Evolutionary conservation across 1,140 invertebrate genomes (phyloP).

Genomic region (Grapholita molesta): DNA sequence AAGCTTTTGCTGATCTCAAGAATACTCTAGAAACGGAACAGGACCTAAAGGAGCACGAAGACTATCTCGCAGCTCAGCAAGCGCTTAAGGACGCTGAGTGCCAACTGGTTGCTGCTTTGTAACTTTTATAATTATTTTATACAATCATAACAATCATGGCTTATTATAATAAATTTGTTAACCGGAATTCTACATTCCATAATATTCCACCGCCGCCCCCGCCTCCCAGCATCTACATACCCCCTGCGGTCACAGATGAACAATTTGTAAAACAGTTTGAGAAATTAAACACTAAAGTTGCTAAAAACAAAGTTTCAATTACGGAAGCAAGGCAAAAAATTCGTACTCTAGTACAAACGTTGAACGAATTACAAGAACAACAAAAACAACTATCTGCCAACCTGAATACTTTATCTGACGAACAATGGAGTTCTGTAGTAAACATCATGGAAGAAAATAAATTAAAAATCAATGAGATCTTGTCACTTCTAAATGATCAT

Average conservation of each 20-base stretch:
- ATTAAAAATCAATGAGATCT: slow-evolving; percentile 61
- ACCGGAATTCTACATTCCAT: slow-evolving; percentile 65
- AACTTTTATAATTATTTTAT: slow-evolving; percentile 39
- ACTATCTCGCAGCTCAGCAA: slow-evolving; percentile 84
- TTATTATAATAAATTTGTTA: slow-evolving; percentile 54
- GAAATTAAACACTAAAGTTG: slow-evolving; percentile 18
- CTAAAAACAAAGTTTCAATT: slow-evolving; percentile 33
- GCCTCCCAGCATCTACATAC: slow-evolving; percentile 24
- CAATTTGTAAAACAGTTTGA: slow-evolving; percentile 57
- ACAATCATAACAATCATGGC: slow-evolving; percentile 63
- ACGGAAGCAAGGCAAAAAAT: slow-evolving; percentile 55
- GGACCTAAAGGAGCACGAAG: slow-evolving; percentile 87
- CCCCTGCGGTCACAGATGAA: slow-evolving; percentile 37
- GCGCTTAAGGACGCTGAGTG: slow-evolving; percentile 84
- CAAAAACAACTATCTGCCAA: slow-evolving; percentile 68
- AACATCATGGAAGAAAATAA: slow-evolving; percentile 71
- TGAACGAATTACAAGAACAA: slow-evolving; percentile 68
- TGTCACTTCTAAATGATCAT: slow-evolving; percentile 63
- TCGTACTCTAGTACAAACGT: slow-evolving; percentile 44
- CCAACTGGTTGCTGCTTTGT: slow-evolving; percentile 70
- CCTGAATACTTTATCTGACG: slow-evolving; percentile 61
- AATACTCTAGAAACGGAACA: slow-evolving; percentile 85
- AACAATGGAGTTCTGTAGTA: slow-evolving; percentile 77
- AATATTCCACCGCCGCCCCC: slow-evolving; percentile 38
- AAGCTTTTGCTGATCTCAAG: slow-evolving; percentile 88